Base-by-base conservation (phyloP, 1,140 invertebrate genomes). In the Penaeus japonicus region DNA sequence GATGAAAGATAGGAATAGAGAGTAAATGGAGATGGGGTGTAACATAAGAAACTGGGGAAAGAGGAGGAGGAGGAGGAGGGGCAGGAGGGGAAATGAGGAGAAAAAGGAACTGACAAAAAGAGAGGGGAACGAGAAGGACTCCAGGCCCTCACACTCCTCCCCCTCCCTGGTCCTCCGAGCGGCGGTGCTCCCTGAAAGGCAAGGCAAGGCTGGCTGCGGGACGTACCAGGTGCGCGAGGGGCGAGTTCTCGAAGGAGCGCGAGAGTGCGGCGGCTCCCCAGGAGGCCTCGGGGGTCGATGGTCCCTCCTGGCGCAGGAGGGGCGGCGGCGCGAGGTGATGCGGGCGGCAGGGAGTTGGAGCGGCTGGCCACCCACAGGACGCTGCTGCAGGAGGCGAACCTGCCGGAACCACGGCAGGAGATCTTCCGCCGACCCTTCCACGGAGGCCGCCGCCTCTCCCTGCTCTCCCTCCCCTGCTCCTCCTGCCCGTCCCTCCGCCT, bases 381-480 rank as follows among this genome's bases (percentile, higher is more conserved):
- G 91, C 94, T 94, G 80, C 17, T 88, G 59, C 73, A 55, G 62
- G 59, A 88, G 87, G 94, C 53, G 96, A 96, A 94, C 94, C 92
- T 97, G 96, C 75, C 96, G 94, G 92, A 97, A 97, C 96, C 96
- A 97, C 70, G 96, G 96, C 91, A 97, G 93, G 96, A 97, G 90
- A 97, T 97, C 93, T 97, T 97, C 86, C 96, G 94, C 79, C 95
- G 94, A 89, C 95, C 94, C 92, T 96, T 96, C 92, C 89, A 95
- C 94, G 91, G 96, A 96, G 92, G 93, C 77, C 81, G 65, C n/a
- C 82, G 35, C 57, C 39, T 59, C 35, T 35, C 57, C 17, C 62
- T 27, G n/a, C 83, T 47, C 39, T 35, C 35, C 35, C 30, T 79
- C 15, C 79, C n/a, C n/a, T n/a, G n/a, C n/a, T n/a, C n/a, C n/a